These are phyloP conservation scores for Cancer borealis DNA, from an alignment of 2,888 invertebrate species.

Conservation along the genomic window DNA sequence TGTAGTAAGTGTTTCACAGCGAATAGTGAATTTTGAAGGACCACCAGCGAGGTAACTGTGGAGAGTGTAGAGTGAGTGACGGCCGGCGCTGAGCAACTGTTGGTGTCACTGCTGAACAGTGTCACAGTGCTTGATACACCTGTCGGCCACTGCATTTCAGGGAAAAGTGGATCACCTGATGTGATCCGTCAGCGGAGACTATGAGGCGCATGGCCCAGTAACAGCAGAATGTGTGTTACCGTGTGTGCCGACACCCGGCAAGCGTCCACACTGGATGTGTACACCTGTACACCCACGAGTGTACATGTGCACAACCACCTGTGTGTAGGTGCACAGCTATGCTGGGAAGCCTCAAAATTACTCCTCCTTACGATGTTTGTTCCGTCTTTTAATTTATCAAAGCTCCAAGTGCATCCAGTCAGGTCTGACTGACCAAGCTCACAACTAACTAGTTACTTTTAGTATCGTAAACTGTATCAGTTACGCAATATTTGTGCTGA, in stretches of 20 bases:
- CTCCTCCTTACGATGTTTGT: background rate
- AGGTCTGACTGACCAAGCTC: conserved; percentile 47
- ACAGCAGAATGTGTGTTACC: background rate
- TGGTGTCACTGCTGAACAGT: too few species aligned
- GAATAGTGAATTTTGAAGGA: background rate
- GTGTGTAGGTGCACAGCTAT: background rate
- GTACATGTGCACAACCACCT: background rate
- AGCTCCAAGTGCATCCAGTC: background rate
- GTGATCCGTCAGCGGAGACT: background rate
- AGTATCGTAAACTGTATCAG: conserved; percentile 69
- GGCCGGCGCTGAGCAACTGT: background rate
- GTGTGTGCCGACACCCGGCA: background rate
- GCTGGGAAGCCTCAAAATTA: too few species aligned
- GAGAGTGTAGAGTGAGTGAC: background rate
- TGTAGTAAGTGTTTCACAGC: background rate
- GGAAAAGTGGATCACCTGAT: background rate
- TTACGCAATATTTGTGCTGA: conserved; percentile 45
- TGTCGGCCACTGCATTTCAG: background rate
- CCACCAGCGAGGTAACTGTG: background rate
- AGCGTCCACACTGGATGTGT: background rate
- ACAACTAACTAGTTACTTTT: conserved; percentile 17
- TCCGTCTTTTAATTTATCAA: background rate
- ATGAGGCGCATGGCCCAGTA: background rate
- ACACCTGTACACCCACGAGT: background rate
- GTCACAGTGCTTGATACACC: background rate